A percentile compares a stretch with the other conserved stretches of the same genome.
These are phyloP conservation scores for Eolophus roseicapilla DNA, from an alignment of 2,113 vertebrate genomes.

Conservation along the genomic window DNA sequence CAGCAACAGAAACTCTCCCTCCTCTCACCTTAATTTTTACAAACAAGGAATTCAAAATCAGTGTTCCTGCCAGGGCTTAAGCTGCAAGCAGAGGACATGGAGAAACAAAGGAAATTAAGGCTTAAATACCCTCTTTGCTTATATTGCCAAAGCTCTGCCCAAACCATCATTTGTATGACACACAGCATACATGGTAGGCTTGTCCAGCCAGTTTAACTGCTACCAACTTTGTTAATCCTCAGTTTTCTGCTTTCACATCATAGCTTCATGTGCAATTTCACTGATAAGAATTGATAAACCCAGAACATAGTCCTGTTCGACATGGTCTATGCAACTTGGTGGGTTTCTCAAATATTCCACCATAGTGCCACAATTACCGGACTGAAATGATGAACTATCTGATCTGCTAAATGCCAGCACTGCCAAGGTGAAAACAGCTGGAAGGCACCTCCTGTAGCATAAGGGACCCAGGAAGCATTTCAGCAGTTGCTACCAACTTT, in stretches of 20 bases:
- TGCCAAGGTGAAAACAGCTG: background rate
- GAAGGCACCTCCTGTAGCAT: background rate
- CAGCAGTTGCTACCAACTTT: background rate
- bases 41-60: background rate
- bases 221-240: background rate
- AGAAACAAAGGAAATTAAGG: background rate
- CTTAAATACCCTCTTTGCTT: background rate
- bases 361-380: fast-evolving
- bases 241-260: background rate
- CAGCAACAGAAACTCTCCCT: background rate
- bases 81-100: background rate
- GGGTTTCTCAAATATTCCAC: background rate
- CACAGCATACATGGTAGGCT: fast-evolving
- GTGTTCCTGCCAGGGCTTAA: background rate
- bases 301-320: background rate
- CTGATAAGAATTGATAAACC: background rate
- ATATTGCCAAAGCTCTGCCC: background rate
- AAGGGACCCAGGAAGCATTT: background rate
- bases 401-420: background rate
- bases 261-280: background rate
- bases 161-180: fast-evolving
- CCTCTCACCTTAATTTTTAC: background rate
- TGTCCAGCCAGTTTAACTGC: background rate
- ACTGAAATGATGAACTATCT: fast-evolving
- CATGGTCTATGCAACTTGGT: fast-evolving